phyloP scores from a whole-genome alignment of 2,888 invertebrate species.

The Geotrupes spiniger region DNA sequence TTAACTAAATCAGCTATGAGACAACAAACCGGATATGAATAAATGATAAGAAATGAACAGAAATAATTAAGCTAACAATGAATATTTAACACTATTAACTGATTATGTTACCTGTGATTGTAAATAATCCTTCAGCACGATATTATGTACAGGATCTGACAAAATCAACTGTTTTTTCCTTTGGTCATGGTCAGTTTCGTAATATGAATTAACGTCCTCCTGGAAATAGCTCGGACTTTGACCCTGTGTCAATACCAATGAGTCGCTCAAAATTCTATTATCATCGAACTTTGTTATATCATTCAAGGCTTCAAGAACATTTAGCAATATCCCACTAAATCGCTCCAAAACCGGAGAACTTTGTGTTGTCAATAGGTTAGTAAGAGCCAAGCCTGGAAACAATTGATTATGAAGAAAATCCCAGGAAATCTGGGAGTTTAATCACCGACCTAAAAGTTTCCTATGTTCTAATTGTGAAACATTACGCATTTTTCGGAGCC shows the following conservation, averaged over 20 bases:
- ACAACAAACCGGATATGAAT: too few relatives aligned
- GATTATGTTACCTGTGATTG: slow-evolving; percentile 76
- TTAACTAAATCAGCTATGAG: too few relatives aligned
- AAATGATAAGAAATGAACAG: too few relatives aligned
- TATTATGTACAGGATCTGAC: slow-evolving; percentile 77
- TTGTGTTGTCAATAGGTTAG: slow-evolving; percentile 66
- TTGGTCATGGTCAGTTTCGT: slow-evolving; percentile 72
- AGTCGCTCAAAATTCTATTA: slow-evolving; percentile 50
- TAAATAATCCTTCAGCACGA: slow-evolving; percentile 69
- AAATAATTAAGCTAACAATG: too few relatives aligned
- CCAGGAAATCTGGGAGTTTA: background rate
- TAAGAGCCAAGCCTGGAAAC: slow-evolving; percentile 56
- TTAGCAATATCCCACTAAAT: slow-evolving; percentile 70
- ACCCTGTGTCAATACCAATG: slow-evolving; percentile 43
- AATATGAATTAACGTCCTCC: slow-evolving; percentile 59
- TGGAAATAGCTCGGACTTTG: slow-evolving; percentile 50
- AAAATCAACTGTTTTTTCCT: slow-evolving; percentile 66
- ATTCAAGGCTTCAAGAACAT: slow-evolving; percentile 73
- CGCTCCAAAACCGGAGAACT: slow-evolving; percentile 67
- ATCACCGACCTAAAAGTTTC: slow-evolving; percentile 69
- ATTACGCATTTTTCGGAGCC: slow-evolving; percentile 76
- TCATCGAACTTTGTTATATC: slow-evolving; percentile 75
- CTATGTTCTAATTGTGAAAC: slow-evolving; percentile 77
- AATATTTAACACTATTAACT: too few relatives aligned
- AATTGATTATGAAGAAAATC: slow-evolving; percentile 14